Evolutionary conservation across 2,797 vertebrate species (phyloP).

Genomic region (Sternarchorhynchus goeldii): DNA sequence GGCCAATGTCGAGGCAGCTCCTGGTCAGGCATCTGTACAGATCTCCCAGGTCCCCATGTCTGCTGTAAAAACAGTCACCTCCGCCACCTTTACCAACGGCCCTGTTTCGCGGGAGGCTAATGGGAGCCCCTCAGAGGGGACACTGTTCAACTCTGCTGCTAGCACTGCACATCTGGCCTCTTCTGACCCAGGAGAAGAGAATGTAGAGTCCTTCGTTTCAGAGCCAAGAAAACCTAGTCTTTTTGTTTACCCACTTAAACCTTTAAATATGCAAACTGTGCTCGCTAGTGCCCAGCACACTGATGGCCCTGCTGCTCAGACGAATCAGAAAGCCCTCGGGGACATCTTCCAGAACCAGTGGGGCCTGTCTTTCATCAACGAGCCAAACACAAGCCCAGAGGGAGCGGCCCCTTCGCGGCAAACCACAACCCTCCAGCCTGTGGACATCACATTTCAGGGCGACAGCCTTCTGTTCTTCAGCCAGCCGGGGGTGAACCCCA

Average conservation of each 20-base stretch:
- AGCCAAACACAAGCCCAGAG: constrained; percentile 85
- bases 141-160: constrained; percentile 87
- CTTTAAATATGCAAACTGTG: constrained; percentile 98
- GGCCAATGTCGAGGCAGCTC: constrained; percentile 77
- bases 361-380: constrained; percentile 99
- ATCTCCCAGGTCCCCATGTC: constrained; percentile 95
- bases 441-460: constrained; percentile 83
- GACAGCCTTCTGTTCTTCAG: constrained; percentile 76
- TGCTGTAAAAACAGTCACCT: constrained; percentile 95
- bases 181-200: constrained; percentile 78
- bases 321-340: constrained; percentile 94
- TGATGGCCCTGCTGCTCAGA: constrained; percentile 76
- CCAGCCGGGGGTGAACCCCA: constrained; percentile 81
- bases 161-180: constrained; percentile 75
- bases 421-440: constrained; percentile 68
- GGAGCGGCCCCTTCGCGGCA: constrained; percentile 65
- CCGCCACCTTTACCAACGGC: constrained; percentile 92
- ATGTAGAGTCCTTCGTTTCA: constrained; percentile 76
- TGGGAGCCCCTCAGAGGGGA: constrained; percentile 79
- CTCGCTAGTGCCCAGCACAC: constrained; percentile 83
- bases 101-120: constrained; percentile 86
- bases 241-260: constrained; percentile 84
- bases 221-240: constrained; percentile 93
- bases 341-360: constrained; percentile 99
- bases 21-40: constrained; percentile 72